Percentiles rank a stretch among this genome's conserved stretches.
Conservation (phyloP, 2,797 vertebrate species). For the Ctenopoma kingsleyae region DNA sequence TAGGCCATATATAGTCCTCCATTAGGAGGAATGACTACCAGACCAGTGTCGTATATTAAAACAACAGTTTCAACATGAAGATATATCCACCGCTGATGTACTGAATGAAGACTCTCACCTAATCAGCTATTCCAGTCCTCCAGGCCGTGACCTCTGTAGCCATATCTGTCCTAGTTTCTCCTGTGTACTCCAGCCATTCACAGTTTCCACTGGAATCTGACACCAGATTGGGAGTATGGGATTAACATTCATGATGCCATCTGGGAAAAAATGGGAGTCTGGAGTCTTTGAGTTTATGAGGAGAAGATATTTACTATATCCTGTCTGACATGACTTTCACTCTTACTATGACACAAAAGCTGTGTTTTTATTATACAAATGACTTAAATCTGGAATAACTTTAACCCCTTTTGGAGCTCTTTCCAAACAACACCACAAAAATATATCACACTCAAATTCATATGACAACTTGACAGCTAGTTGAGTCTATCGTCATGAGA, state of each 20-base stretch:
- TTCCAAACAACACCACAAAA: not conserved
- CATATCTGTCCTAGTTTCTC: conserved; percentile 75
- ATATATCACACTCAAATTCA: not conserved
- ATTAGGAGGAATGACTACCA: conserved; percentile 2
- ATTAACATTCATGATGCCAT: conserved; percentile 77
- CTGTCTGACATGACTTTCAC: conserved; percentile 1
- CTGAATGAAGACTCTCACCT: conserved; percentile 33
- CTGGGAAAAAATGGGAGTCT: conserved; percentile 53
- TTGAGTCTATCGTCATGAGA: not conserved
- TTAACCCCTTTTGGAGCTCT: not conserved
- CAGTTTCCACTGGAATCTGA: conserved; percentile 62
- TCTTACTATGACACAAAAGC: not conserved
- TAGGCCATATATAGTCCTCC: not conserved
- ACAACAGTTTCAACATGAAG: conserved; percentile 2
- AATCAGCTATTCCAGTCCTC: conserved; percentile 34
- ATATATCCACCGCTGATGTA: conserved; percentile 14
- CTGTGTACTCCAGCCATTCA: conserved; percentile 38
- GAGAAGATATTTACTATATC: not conserved
- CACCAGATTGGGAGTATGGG: conserved; percentile 79
- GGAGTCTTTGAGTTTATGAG: conserved; percentile 40
- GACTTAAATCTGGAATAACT: not conserved
- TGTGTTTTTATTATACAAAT: not conserved
- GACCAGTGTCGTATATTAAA: conserved; percentile 3
- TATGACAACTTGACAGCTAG: not conserved
- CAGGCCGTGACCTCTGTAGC: conserved; percentile 68